Percentiles rank a stretch among this genome's conserved stretches.
phyloP scores from a whole-genome alignment of 2,797 vertebrate species.

The Graptemys geographica region DNA sequence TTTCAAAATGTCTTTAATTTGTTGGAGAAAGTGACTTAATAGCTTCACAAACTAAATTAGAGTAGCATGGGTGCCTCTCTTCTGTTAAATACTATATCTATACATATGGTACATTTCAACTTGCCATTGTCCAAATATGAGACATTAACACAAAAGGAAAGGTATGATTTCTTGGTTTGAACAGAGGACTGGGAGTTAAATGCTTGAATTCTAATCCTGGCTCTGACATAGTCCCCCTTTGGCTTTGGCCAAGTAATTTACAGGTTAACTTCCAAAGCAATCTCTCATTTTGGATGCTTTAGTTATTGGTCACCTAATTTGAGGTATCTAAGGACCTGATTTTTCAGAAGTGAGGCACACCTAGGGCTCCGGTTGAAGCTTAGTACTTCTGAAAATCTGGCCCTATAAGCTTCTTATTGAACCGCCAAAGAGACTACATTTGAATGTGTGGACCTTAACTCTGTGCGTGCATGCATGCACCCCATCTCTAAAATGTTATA shows the following conservation, averaged over 20 bases:
- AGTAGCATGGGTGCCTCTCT: neutral
- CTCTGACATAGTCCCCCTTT: neutral
- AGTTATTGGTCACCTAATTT: neutral
- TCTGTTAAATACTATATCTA: neutral
- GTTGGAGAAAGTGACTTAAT: neutral
- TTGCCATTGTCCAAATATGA: neutral
- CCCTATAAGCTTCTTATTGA: neutral
- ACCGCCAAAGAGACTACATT: neutral
- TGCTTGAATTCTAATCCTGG: neutral
- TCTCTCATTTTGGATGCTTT: neutral
- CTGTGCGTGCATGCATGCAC: neutral
- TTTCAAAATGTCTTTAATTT: neutral
- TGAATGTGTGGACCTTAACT: neutral
- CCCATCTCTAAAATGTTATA: neutral
- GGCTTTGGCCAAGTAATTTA: neutral
- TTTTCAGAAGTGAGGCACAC: neutral
- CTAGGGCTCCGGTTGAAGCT: neutral
- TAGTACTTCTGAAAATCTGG: neutral
- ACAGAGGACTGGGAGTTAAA: neutral
- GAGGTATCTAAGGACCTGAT: neutral
- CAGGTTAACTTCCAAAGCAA: neutral
- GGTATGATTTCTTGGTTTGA: neutral
- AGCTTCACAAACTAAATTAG: neutral
- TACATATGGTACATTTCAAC: neutral
- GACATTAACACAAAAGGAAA: neutral